phyloP scores from a whole-genome alignment of 2,113 vertebrate genomes.

The Melanocharis versteri region DNA sequence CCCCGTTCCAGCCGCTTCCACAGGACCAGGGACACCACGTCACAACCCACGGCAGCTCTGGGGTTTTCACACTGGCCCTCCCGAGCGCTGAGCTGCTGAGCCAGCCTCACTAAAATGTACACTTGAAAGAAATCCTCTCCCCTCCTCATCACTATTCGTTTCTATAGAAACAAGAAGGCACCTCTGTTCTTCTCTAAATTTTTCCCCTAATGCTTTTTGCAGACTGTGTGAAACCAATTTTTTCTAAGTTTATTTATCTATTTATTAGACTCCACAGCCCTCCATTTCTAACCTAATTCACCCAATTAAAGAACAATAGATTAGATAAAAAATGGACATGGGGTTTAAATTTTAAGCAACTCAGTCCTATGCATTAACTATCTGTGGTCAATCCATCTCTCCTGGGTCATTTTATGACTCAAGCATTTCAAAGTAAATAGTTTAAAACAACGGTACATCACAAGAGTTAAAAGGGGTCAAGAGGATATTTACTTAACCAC shows the following conservation, averaged over 20 bases:
- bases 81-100: conserved; percentile 5
- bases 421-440: conserved; percentile 58
- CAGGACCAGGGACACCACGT: neutral
- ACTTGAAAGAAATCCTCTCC: conserved; percentile 72
- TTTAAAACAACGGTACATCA: conserved; percentile 46
- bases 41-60: neutral
- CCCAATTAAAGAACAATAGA: conserved; percentile 59
- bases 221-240: conserved; percentile 52
- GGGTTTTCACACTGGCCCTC: neutral
- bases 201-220: conserved; percentile 67
- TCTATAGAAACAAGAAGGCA: conserved; percentile 82
- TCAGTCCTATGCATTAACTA: conserved; percentile 7
- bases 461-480: conserved; percentile 64
- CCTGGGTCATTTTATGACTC: conserved; percentile 47
- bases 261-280: conserved; percentile 20
- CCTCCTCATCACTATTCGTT: conserved; percentile 71
- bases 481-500: conserved; percentile 54
- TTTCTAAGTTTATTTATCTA: neutral
- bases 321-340: conserved; percentile 11
- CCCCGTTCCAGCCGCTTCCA: neutral
- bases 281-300: conserved; percentile 60
- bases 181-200: conserved; percentile 72
- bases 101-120: conserved; percentile 51
- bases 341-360: conserved; percentile 41
- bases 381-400: conserved; percentile 28